Base-by-base conservation (phyloP, 1,140 invertebrate species). In the Sitodiplosis mosellana region DNA sequence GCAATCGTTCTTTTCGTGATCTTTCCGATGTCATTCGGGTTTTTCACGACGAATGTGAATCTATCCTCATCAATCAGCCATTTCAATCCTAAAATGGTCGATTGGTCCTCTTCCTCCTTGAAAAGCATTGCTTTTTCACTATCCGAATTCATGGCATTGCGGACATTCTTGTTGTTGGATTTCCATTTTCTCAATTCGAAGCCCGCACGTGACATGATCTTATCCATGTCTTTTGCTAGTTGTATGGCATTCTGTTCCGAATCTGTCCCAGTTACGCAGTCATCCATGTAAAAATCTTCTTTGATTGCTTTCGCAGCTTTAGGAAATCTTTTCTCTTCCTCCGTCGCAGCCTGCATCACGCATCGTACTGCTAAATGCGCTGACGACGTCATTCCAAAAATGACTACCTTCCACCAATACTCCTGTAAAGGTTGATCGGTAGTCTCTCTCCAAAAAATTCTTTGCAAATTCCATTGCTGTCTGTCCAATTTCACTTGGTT, bases 161-260 rank as follows among this genome's bases (percentile, higher is more conserved):
- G n/a, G n/a, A n/a, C 47, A 2, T 53, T 52, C 11, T 51, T 42
- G 2, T 52, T 48, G 44, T 68, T 68, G 14, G 61, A 60, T 12
- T 48, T 17, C 60, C 60, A 68, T 54, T 68, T 63, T 43, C 64
- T 22, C 20, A 69, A 46, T 22, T 57, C 48, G 33, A 66, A 57
- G 7, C 58, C 55, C 10, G 52, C 64, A 8, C 36, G 46, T 10
- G 51, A 20, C 2, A 63, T 22, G 14, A 59, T 38, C 33, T 7
- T 11, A 7, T 48, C 47, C 6, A 51, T 49, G 46, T 12, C 58
- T 12, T 22, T 43, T n/a, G n/a, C 60, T 51, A 52, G 49, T 49
- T 56, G 40, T 34, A 61, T 12, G 3, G 51, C 49, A 33, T 60
- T 43, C 27, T 27, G 3, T 27, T 27, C 27, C 27, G 27, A 27